These are phyloP conservation scores for human DNA, from an alignment of 2,113 vertebrate species.

Conservation along the genomic window DNA sequence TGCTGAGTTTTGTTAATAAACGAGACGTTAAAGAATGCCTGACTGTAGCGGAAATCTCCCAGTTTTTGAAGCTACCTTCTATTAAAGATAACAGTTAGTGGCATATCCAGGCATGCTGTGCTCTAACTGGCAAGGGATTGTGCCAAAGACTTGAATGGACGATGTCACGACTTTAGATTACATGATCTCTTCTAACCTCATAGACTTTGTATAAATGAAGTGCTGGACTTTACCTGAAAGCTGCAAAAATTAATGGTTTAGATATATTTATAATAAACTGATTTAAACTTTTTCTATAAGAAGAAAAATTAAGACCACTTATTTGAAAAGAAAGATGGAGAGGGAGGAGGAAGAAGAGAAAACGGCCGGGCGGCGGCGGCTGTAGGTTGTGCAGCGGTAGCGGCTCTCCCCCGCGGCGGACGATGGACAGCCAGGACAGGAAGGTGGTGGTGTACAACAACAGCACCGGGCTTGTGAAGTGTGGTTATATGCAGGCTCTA, in stretches of 20 bases:
- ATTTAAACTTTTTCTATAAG: constrained; percentile 82
- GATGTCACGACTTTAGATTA: constrained; percentile 98
- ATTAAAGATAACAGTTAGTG: constrained; percentile 97
- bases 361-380: too few relatives aligned
- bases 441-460: too few relatives aligned
- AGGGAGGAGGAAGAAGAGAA: too few relatives aligned
- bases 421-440: too few relatives aligned
- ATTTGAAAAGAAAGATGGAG: constrained; percentile 15
- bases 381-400: too few relatives aligned
- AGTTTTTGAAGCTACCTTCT: constrained; percentile 96
- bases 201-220: constrained; percentile 79
- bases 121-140: constrained; percentile 96
- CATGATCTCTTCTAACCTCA: constrained; percentile 91
- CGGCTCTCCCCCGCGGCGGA: too few relatives aligned
- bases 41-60: constrained; percentile 95
- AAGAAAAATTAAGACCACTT: constrained; percentile 72
- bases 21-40: constrained; percentile 98
- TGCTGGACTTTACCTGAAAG: constrained; percentile 79
- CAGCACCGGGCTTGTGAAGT: constrained; percentile 93
- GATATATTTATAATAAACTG: constrained; percentile 86
- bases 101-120: constrained; percentile 99
- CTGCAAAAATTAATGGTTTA: constrained; percentile 82
- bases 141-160: constrained; percentile 99
- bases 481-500: constrained; percentile 99
- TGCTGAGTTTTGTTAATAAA: constrained; percentile 98